These are phyloP conservation scores for Champsocephalus gunnari DNA, from an alignment of 2,797 vertebrate genomes.

Conservation along the genomic window DNA sequence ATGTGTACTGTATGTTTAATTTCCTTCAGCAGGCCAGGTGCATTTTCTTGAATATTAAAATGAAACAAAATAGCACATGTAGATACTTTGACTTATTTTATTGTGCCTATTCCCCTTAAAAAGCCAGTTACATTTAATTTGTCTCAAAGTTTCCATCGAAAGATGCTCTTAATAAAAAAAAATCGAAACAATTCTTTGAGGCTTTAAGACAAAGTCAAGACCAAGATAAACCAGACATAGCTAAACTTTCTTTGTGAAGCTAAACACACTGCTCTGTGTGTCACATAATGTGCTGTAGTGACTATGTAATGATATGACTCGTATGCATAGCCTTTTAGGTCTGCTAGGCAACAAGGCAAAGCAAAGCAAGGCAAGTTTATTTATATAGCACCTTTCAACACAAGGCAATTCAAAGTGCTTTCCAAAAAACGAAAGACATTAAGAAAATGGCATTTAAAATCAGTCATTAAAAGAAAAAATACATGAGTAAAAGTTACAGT, in stretches of 20 bases:
- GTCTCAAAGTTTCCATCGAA: background rate
- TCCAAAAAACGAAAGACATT: too few relatives aligned
- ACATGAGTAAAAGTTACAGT: too few relatives aligned
- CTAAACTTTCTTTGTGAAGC: too few relatives aligned
- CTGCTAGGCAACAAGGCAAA: background rate
- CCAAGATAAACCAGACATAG: too few relatives aligned
- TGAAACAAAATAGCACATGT: slow-evolving; percentile 13
- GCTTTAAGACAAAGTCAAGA: too few relatives aligned
- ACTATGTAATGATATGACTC: slow-evolving; percentile 26
- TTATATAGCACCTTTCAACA: too few relatives aligned
- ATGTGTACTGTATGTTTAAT: slow-evolving; percentile 7
- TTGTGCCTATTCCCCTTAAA: background rate
- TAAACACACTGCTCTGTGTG: too few relatives aligned
- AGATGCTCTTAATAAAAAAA: background rate
- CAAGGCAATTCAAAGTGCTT: too few relatives aligned
- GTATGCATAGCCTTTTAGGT: slow-evolving; percentile 24
- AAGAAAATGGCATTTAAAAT: too few relatives aligned
- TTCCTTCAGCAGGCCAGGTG: slow-evolving; percentile 6
- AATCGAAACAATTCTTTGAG: too few relatives aligned
- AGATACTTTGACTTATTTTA: background rate
- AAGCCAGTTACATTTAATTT: slow-evolving; percentile 2
- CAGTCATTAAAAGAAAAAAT: too few relatives aligned
- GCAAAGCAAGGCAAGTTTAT: too few relatives aligned
- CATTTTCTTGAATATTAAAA: slow-evolving; percentile 17
- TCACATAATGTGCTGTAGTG: background rate